Evolutionary conservation across 1,140 invertebrate species (phyloP).

Genomic region (Dinoponera quadriceps): DNA sequence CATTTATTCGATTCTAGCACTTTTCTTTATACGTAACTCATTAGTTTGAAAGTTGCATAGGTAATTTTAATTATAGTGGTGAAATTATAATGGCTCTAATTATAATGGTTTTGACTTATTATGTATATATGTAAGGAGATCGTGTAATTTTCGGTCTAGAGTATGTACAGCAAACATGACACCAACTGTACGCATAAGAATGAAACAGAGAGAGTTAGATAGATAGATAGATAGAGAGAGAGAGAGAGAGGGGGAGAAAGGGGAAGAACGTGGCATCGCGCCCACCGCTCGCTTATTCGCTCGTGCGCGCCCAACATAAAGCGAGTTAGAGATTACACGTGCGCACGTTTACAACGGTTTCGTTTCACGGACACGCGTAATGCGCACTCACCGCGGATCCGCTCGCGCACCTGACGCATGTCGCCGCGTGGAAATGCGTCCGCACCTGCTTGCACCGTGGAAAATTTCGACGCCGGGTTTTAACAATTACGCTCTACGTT

Average conservation of each 20-base stretch:
- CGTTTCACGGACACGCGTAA: constrained; percentile 30
- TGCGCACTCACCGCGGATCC: background rate
- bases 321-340: constrained; percentile 29
- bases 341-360: constrained; percentile 25
- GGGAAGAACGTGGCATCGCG: background rate
- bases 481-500: constrained; percentile 71
- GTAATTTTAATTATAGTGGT: too few species aligned
- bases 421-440: background rate
- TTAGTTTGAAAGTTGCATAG: too few species aligned
- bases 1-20: too few species aligned
- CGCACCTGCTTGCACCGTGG: background rate
- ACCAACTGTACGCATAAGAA: too few species aligned
- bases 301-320: background rate
- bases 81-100: too few species aligned
- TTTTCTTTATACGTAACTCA: too few species aligned
- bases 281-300: too few species aligned
- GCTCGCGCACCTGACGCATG: background rate
- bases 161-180: too few species aligned
- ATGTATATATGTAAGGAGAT: too few species aligned
- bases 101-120: too few species aligned
- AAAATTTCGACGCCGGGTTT: constrained; percentile 65
- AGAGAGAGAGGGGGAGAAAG: background rate
- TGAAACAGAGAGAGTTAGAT: background rate
- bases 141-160: too few species aligned
- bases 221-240: background rate